phyloP scores from a whole-genome alignment of 2,113 vertebrate genomes.

The Prunella fulvescens region DNA sequence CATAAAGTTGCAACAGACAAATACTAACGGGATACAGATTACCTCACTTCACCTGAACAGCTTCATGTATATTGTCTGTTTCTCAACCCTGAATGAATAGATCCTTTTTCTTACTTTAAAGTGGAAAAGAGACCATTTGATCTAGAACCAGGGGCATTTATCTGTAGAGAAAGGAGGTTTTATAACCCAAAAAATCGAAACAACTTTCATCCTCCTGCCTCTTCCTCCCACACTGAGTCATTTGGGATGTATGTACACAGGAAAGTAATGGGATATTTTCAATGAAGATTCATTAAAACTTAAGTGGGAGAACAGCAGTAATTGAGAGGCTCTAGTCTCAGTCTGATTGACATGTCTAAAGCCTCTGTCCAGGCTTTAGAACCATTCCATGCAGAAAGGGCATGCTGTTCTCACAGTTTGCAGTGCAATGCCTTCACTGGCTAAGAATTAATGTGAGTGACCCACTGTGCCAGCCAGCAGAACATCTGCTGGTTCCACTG shows the following conservation, averaged over 20 bases:
- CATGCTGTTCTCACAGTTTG: background rate
- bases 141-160: background rate
- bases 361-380: background rate
- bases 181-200: background rate
- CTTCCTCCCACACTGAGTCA: background rate
- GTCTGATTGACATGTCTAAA: background rate
- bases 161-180: background rate
- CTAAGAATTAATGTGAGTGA: background rate
- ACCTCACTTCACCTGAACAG: background rate
- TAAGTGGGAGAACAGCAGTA: background rate
- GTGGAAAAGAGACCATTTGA: background rate
- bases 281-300: background rate
- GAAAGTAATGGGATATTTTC: background rate
- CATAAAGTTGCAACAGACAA: constrained; percentile 20
- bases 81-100: background rate
- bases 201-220: background rate
- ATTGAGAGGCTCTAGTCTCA: background rate
- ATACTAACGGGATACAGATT: constrained; percentile 23
- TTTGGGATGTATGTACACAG: background rate
- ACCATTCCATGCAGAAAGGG: background rate
- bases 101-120: background rate
- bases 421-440: background rate
- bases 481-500: background rate
- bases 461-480: background rate
- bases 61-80: background rate